Evolutionary conservation across 2,888 invertebrate species (phyloP).

Genomic region (Fissipunctia ypsillon): DNA sequence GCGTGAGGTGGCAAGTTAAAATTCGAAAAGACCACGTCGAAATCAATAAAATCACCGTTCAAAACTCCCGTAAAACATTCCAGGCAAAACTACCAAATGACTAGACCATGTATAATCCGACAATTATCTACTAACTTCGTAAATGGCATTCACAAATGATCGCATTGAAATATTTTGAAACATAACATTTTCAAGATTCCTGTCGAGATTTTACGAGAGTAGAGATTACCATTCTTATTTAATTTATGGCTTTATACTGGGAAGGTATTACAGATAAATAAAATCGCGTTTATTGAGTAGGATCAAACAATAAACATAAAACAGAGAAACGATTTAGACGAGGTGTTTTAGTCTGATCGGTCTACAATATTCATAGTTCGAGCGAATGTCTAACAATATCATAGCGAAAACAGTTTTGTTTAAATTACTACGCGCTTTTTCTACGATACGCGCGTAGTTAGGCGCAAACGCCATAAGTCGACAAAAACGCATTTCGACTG

Average conservation of each 20-base stretch:
- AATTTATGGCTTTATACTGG: slow-evolving; percentile 25
- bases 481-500: neutral
- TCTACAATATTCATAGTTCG: neutral
- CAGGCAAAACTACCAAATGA: too few relatives aligned
- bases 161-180: slow-evolving; percentile 24
- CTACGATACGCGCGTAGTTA: too few relatives aligned
- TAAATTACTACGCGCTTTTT: neutral
- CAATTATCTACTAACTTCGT: slow-evolving; percentile 20
- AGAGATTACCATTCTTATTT: slow-evolving; percentile 29
- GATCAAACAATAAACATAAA: slow-evolving; percentile 24
- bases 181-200: slow-evolving; percentile 25
- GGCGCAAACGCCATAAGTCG: neutral
- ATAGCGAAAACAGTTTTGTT: neutral
- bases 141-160: slow-evolving; percentile 21
- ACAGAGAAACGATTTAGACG: slow-evolving; percentile 1
- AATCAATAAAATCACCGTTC: too few relatives aligned
- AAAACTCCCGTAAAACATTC: too few relatives aligned
- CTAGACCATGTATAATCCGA: neutral
- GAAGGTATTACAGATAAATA: slow-evolving; percentile 32
- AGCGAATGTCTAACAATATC: too few relatives aligned
- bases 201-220: slow-evolving; percentile 30
- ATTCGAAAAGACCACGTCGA: too few relatives aligned
- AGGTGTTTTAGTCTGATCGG: neutral
- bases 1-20: too few relatives aligned
- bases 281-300: slow-evolving; percentile 29